These are phyloP conservation scores for Sardina pilchardus DNA, from an alignment of 2,113 vertebrate species.

Conservation along the genomic window DNA sequence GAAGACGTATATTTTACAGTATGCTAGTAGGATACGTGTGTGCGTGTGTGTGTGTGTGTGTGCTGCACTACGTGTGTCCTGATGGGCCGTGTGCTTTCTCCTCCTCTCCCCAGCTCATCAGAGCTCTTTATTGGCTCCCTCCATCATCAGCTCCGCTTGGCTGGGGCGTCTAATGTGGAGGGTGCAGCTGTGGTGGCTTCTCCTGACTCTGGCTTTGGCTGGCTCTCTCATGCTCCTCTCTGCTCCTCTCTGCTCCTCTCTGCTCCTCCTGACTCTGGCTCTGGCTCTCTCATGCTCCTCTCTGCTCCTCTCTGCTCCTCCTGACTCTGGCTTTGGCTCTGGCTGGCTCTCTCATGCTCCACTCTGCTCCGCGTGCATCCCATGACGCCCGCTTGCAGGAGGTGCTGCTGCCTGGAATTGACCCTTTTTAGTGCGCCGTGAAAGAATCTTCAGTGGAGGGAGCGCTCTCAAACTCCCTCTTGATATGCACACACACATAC, in stretches of 20 bases:
- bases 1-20: neutral
- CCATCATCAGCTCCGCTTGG: neutral
- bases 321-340: no score
- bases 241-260: no score
- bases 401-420: neutral
- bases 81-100: neutral
- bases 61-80: neutral
- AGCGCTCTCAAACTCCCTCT: neutral
- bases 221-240: no score
- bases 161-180: neutral
- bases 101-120: neutral
- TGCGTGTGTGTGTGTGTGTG: constrained; percentile 25
- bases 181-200: neutral
- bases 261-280: no score
- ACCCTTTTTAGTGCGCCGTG: constrained; percentile 4
- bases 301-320: no score
- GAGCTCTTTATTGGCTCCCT: neutral
- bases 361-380: no score
- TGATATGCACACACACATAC: neutral
- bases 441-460: neutral
- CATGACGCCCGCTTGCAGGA: neutral
- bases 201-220: no score
- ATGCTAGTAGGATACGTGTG: constrained; percentile 21
- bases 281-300: no score
- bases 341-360: no score